A percentile compares a stretch with the other conserved stretches of the same genome.
phyloP scores from a whole-genome alignment of 2,888 invertebrate species.

The Drosophila atripex region DNA sequence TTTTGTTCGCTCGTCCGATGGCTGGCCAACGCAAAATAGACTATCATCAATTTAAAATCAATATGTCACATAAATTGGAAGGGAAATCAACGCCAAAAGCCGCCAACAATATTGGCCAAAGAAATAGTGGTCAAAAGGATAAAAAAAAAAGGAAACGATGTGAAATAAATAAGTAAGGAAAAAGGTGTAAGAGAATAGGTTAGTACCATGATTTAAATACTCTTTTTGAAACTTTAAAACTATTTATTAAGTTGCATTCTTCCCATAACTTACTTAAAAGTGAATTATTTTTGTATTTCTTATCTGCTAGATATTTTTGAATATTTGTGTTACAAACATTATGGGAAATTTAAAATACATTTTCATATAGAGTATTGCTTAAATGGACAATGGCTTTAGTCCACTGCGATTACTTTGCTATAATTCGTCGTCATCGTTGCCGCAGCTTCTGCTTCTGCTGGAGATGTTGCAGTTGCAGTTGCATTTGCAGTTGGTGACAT shows the following conservation, averaged over 20 bases:
- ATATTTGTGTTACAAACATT: no score
- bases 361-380: constrained; percentile 17
- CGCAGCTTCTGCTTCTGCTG: constrained; percentile 37
- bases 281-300: no score
- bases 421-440: constrained; percentile 72
- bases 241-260: not conserved
- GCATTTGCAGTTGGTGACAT: constrained; percentile 32
- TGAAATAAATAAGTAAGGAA: constrained; percentile 28
- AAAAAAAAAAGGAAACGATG: constrained; percentile 30
- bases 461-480: constrained; percentile 36
- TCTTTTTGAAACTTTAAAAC: not conserved
- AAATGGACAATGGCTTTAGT: constrained; percentile 61
- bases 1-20: constrained; percentile 13
- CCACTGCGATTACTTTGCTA: constrained; percentile 79
- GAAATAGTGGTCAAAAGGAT: constrained; percentile 35
- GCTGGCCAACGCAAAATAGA: constrained; percentile 72
- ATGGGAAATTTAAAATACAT: not conserved
- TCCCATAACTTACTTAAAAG: not conserved
- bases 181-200: not conserved
- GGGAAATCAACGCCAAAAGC: constrained; percentile 82
- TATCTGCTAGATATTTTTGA: not conserved
- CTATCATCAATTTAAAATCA: constrained; percentile 84
- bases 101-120: constrained; percentile 45
- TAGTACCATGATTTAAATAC: not conserved
- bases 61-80: constrained; percentile 84